Conservation (phyloP, 2,113 vertebrate species). For the Naja naja region DNA sequence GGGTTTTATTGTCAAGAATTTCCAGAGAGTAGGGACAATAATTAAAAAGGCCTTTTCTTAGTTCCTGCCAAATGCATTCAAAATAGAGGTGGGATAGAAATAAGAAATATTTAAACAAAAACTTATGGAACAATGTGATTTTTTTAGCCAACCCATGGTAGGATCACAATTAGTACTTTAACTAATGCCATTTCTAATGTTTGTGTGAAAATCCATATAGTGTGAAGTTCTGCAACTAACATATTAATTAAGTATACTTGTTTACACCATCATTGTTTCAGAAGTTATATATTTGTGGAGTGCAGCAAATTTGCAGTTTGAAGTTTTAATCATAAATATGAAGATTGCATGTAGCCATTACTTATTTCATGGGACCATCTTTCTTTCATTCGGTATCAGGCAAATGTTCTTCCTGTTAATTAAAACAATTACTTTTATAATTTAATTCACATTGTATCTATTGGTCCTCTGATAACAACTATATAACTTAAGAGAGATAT, state of each 20-base stretch:
- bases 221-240: neutral
- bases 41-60: neutral
- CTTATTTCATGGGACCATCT: neutral
- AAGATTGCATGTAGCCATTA: neutral
- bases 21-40: no score
- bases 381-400: neutral
- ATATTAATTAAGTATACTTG: neutral
- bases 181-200: neutral
- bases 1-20: neutral
- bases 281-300: neutral
- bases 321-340: neutral
- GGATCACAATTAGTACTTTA: neutral
- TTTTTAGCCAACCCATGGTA: neutral
- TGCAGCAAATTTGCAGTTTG: neutral
- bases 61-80: neutral
- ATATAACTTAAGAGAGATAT: conserved; percentile 9
- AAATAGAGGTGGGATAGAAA: neutral
- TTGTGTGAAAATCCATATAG: neutral
- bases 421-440: neutral
- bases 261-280: neutral
- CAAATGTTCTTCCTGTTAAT: neutral
- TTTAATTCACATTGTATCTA: neutral
- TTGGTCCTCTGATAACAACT: neutral
- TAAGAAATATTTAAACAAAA: neutral
- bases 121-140: neutral